phyloP scores from a whole-genome alignment of 2,888 invertebrate genomes.

The Chrysina gloriosa region DNA sequence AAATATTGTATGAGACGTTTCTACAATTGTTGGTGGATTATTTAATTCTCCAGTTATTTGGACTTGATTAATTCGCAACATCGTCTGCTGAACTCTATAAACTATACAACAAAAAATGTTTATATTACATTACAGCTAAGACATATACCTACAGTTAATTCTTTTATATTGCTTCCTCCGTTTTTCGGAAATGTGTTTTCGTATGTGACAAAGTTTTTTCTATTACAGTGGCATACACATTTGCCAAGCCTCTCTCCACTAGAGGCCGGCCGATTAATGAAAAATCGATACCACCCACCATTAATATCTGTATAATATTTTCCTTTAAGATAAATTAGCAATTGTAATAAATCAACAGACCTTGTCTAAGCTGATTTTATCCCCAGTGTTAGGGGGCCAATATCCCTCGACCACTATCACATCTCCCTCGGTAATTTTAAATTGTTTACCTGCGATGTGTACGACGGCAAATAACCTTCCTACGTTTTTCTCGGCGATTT shows the following conservation, averaged over 20 bases:
- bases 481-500: slow-evolving; percentile 68
- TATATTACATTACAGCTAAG: neutral
- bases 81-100: slow-evolving; percentile 76
- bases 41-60: slow-evolving; percentile 66
- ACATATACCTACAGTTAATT: slow-evolving; percentile 72
- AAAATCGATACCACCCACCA: slow-evolving; percentile 84
- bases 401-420: slow-evolving; percentile 83
- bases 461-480: slow-evolving; percentile 85
- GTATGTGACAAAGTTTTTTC: slow-evolving; percentile 87
- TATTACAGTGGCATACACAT: slow-evolving; percentile 83
- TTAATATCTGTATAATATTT: slow-evolving; percentile 68
- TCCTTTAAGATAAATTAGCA: neutral
- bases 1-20: slow-evolving; percentile 28
- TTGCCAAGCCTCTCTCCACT: slow-evolving; percentile 78
- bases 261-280: slow-evolving; percentile 84
- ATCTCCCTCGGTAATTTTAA: slow-evolving; percentile 88
- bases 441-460: slow-evolving; percentile 85
- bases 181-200: slow-evolving; percentile 79
- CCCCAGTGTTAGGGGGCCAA: slow-evolving; percentile 86
- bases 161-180: slow-evolving; percentile 82
- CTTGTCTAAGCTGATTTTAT: slow-evolving; percentile 84
- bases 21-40: slow-evolving; percentile 59
- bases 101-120: slow-evolving; percentile 61
- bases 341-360: slow-evolving; percentile 57
- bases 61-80: slow-evolving; percentile 81